Evolutionary conservation across 1,140 invertebrate genomes (phyloP), one percentile per base, ranked within the genome.

Genomic region (Ylistrum balloti): DNA sequence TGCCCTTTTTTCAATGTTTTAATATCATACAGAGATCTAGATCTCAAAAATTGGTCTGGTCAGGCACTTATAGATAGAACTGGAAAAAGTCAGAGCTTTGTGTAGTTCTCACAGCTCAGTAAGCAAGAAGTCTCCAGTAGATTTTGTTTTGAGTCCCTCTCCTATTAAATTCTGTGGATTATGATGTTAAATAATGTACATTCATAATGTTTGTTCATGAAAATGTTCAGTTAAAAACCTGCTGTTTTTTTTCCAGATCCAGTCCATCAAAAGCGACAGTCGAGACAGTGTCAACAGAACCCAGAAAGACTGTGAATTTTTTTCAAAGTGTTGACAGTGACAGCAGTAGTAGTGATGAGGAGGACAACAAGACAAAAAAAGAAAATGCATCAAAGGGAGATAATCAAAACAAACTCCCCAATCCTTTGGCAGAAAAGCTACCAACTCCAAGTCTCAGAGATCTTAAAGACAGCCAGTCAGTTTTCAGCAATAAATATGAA

Each of bases 401-500:
- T 41, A 38, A 85, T 33, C 15, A 17, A 5, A 86, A 90, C 0
- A 90, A 92, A 91, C 91, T 95, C 33, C 95, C 94, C 22, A 95
- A 94, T 90, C 95, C 94, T 28, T 86, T 93, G 28, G 34, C 88
- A 22, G 88, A 87, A 33, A 85, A 91, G 34, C 88, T 94, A 10
- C 93, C 93, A 15, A 90, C 86, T 33, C 91, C 91, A 56, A 85
- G 90, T 34, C 38, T 89, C 7, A 86, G 86, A 35, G 48, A 90
- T 35, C 32, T 32, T 0, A 48, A 88, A 56, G 34, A 85, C 28
- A 88, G 88, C 5, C 86, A 97, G 88, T 98, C 97, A 1, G 98
- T 99, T 5, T 99, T 99, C 96, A 97, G 97, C 33, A 99, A 99
- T 97, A 98, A 98, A 20, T 99, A 98, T 96, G 97, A 97, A n/a